Percentiles rank a stretch among this genome's conserved stretches.
Conservation (phyloP, 2,797 vertebrate species). For the Cyclopterus lumpus region DNA sequence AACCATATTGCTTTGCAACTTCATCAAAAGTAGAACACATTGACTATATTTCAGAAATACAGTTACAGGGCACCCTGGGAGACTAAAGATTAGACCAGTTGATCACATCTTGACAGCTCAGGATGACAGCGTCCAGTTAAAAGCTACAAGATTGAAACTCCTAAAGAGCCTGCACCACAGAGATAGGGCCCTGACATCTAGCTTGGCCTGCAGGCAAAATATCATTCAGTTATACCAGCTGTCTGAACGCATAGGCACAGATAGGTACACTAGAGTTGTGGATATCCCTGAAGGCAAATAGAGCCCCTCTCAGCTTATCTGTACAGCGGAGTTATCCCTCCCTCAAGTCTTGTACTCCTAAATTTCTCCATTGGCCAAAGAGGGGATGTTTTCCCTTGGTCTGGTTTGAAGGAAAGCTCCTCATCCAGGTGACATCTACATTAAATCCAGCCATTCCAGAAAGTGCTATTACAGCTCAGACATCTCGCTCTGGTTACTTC, state of each 20-base stretch:
- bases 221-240: slow-evolving; percentile 32
- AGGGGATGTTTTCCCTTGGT: slow-evolving; percentile 16
- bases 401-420: slow-evolving; percentile 18
- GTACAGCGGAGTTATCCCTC: slow-evolving; percentile 38
- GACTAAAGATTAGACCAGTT: background rate
- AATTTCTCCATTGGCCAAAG: slow-evolving; percentile 49
- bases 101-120: slow-evolving; percentile 39
- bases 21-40: background rate
- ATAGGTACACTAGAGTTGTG: slow-evolving; percentile 29
- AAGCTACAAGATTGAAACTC: slow-evolving; percentile 37
- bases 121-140: slow-evolving; percentile 37
- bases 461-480: slow-evolving; percentile 11
- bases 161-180: slow-evolving; percentile 40
- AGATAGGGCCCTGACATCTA: slow-evolving; percentile 42
- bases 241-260: slow-evolving; percentile 40
- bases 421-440: slow-evolving; percentile 34
- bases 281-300: slow-evolving; percentile 40
- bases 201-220: slow-evolving; percentile 40
- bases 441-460: slow-evolving; percentile 12
- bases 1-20: background rate
- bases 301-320: slow-evolving; percentile 48
- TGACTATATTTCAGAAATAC: background rate
- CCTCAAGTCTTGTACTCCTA: slow-evolving; percentile 27
- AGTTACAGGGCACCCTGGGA: background rate
- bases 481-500: background rate